Evolutionary conservation across 2,888 invertebrate species (phyloP), one percentile per base, ranked within the genome.

Genomic region (Gastrophysa polygoni): DNA sequence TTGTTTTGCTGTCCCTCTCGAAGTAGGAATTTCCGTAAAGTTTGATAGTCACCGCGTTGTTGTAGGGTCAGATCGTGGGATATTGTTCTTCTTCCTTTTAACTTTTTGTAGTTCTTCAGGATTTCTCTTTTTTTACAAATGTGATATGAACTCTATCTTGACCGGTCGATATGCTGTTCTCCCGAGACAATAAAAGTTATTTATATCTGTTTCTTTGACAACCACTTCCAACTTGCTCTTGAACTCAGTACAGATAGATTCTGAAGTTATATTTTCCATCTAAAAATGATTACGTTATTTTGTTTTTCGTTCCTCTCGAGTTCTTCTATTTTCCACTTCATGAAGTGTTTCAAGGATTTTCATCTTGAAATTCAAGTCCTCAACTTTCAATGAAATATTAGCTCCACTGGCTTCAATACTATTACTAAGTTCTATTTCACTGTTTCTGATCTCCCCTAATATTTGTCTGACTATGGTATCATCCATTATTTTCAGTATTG

Each of bases 271-370:
- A 6, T 52, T 17, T 16, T 34, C 47, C 46, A 21, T 47, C 57
- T 34, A 48, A 57, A 57, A 57, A 57, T 21, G 18, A 57, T 20
- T 17, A 57, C 17, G 32, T 57, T 57, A 7, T 57, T 57, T n/a
- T 57, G 46, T 21, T 34, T 57, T 32, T 32, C 10, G 7, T 11
- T 47, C 11, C 18, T 57, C 20, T 48, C 48, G 11, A 57, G 32
- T 29, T 32, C n/a, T n/a, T 57, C 57, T 11, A 57, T 32, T 32
- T 47, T 48, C 18, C n/a, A 11, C 21, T 57, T 57, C 48, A 57
- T n/a, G n/a, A n/a, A n/a, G n/a, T n/a, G n/a, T n/a, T n/a, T 57
- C 57, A 7, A 57, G 48, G 32, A n/a, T 8, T 6, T 51, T 51
- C n/a, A 34, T 34, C 18, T 20, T 51, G 18, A 51, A 51, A 17